Evolutionary conservation across 2,113 vertebrate genomes (phyloP), one percentile per base, ranked within the genome.

Genomic region (Rostratula benghalensis): DNA sequence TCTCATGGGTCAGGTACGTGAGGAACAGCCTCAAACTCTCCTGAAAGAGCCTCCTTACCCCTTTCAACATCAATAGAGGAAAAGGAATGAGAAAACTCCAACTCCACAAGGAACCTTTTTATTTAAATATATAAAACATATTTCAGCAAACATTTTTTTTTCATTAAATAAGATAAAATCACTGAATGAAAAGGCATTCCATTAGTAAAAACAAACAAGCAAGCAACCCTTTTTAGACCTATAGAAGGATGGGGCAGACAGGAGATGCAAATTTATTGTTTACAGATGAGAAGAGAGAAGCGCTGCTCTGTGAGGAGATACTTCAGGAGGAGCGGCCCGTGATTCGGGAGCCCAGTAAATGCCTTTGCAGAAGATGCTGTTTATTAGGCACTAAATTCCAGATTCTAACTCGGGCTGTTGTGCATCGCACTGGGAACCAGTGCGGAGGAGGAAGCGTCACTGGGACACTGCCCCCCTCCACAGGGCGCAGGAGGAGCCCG

Each of bases 81-180:
- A 82, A 60, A 83, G 21, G 19, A 78, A 75, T 0, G 17, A 60
- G 37, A 43, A 51, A 56, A 60, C 76, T 16, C 69, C 0, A 35
- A 57, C 10, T 59, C 83, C 70, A 91, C 20, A 1, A 82, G 76
- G 91, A 96, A 94, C 87, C 43, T 75, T 93, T 96, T 96, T 96
- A 96, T 96, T 97, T 93, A 89, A 96, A 96, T 94, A 96, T 95
- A 96, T 78, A 97, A 96, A 96, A 94, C 86, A 89, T 16, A 51
- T 77, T 93, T 83, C 69, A 83, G 94, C 94, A 95, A 95, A 94
- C 87, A 80, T 85, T 76, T 73, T 46, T 51, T n/a, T 8, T 10
- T 93, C 80, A 60, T 96, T 96, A 92, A 96, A 93, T 94, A 96
- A 75, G 69, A 56, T 93, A 87, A 95, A 95, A 97, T 95, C 90